These are phyloP conservation scores for Halictus rubicundus DNA, from an alignment of 1,140 invertebrate genomes.

Conservation along the genomic window DNA sequence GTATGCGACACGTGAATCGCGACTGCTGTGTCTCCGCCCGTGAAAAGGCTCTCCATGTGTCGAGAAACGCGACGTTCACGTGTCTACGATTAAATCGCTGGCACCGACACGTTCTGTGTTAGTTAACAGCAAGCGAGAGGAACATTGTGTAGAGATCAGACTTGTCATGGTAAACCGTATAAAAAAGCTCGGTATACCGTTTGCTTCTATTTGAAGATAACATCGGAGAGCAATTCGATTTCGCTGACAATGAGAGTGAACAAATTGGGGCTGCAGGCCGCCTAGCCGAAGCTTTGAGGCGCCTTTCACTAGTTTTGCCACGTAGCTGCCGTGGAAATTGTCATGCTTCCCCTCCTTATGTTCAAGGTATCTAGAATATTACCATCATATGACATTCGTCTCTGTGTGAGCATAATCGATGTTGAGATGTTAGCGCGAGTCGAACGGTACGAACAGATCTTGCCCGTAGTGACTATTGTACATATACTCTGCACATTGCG, in stretches of 20 bases:
- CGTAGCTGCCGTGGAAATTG: constrained; percentile 86
- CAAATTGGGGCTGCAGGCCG: constrained; percentile 81
- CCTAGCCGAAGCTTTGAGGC: constrained; percentile 82
- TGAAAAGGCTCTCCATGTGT: not conserved
- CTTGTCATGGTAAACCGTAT: constrained; percentile 38
- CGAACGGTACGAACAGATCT: constrained; percentile 29
- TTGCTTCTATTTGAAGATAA: constrained; percentile 82
- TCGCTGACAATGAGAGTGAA: constrained; percentile 78
- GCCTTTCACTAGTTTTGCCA: constrained; percentile 85
- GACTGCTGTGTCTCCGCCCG: too few species aligned
- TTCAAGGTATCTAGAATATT: constrained; percentile 84
- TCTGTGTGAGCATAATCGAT: constrained; percentile 75
- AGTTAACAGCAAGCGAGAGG: not conserved
- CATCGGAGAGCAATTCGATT: constrained; percentile 81
- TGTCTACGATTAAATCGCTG: constrained; percentile 22
- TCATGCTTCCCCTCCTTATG: constrained; percentile 86
- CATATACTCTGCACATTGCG: constrained; percentile 26
- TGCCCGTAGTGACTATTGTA: constrained; percentile 53
- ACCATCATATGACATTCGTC: constrained; percentile 78
- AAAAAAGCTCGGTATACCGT: constrained; percentile 73
- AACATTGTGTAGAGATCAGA: constrained; percentile 46
- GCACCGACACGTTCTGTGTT: not conserved
- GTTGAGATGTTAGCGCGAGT: constrained; percentile 59
- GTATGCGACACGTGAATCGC: too few species aligned
- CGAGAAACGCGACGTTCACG: not conserved